Percentiles rank a stretch among this genome's conserved stretches.
Conservation (phyloP, 2,797 vertebrate species). For the Alcedo quadribrachys region DNA sequence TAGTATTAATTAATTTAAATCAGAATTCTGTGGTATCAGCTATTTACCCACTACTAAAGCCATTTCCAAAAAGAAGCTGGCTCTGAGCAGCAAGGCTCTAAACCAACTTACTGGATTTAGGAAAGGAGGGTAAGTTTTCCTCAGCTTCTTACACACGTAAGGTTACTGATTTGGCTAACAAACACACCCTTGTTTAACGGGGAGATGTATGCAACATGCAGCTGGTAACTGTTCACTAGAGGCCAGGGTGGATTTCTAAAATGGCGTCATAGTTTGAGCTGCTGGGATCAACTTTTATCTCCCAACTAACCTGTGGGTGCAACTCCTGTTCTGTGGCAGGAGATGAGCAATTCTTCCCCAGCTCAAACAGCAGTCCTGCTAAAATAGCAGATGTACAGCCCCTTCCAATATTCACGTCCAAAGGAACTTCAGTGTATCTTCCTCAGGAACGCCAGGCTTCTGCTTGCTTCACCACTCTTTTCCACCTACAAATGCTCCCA, state of each 20-base stretch:
- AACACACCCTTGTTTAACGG: background rate
- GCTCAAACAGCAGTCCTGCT: background rate
- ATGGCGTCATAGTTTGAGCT: background rate
- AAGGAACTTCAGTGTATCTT: conserved; percentile 44
- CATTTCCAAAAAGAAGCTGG: conserved; percentile 4
- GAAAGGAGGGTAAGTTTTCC: background rate
- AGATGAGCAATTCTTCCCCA: background rate
- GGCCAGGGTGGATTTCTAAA: background rate
- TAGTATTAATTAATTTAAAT: conserved; percentile 53
- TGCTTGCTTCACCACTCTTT: conserved; percentile 23
- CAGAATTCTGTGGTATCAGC: conserved; percentile 15
- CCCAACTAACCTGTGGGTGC: background rate
- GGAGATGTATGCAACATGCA: background rate
- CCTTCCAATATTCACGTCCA: background rate
- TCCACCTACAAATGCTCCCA: background rate
- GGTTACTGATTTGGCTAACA: background rate
- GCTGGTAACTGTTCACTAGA: background rate
- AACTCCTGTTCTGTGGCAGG: background rate
- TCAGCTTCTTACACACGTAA: conserved; percentile 18
- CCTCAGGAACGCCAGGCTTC: conserved; percentile 55
- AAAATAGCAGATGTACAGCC: background rate
- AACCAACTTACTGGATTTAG: background rate
- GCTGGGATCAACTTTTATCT: background rate
- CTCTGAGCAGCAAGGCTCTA: background rate
- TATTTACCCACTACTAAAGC: background rate